A percentile compares a stretch with the other conserved stretches of the same genome.
Conservation (phyloP, 2,797 vertebrate species). For the Lepilemur ruficaudatus region DNA sequence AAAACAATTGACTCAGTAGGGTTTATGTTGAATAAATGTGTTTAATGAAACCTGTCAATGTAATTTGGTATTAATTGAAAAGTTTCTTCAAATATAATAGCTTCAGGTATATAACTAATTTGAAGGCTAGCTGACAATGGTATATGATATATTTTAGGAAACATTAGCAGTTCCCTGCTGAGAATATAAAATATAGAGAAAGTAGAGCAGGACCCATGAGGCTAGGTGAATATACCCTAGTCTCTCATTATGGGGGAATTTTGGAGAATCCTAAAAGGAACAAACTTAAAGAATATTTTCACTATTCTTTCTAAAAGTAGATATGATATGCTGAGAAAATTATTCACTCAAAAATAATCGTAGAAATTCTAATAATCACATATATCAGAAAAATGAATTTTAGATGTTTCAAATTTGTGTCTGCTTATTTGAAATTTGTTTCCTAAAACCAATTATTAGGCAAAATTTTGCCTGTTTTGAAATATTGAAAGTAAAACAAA, state of each 20-base stretch:
- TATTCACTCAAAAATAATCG: not conserved
- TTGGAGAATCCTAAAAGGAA: not conserved
- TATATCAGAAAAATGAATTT: conserved; percentile 3
- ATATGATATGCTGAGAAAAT: not conserved
- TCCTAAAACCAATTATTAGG: not conserved
- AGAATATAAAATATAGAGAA: conserved; percentile 53
- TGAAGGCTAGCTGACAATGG: not conserved
- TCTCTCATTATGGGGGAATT: not conserved
- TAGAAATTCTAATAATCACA: not conserved
- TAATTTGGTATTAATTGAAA: conserved; percentile 33
- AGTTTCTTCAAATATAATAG: conserved; percentile 1
- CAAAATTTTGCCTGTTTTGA: not conserved
- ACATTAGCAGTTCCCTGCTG: not conserved
- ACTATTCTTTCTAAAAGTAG: not conserved
- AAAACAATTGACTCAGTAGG: not conserved
- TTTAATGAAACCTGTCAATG: not conserved
- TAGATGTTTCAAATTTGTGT: not conserved
- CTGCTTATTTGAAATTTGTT: not conserved
- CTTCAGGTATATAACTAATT: conserved; percentile 2
- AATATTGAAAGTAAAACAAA: not conserved
- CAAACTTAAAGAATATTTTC: not conserved
- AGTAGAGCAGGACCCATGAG: not conserved
- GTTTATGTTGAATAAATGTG: conserved; percentile 10
- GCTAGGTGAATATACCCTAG: not conserved
- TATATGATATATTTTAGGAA: conserved; percentile 50